Percentiles rank a stretch among this genome's conserved stretches.
Conservation (phyloP, 1,140 invertebrate genomes). For the Macrocentrus cingulum region DNA sequence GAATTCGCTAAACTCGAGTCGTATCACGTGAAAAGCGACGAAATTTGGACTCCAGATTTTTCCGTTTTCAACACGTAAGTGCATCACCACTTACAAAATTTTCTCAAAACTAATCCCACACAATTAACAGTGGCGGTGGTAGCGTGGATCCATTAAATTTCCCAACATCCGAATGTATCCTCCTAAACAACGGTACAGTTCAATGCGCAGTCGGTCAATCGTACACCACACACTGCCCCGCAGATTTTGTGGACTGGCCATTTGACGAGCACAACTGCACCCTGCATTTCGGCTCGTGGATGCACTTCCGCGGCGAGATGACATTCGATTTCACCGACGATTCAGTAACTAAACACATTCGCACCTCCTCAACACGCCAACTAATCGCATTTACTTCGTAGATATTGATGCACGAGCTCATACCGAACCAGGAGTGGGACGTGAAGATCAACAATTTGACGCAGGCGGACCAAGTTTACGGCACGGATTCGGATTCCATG, state of each 20-base stretch:
- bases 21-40: conserved; percentile 46
- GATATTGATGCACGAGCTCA: conserved; percentile 28
- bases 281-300: conserved; percentile 57
- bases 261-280: conserved; percentile 52
- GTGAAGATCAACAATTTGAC: conserved; percentile 27
- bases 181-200: conserved; percentile 36
- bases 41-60: conserved; percentile 59
- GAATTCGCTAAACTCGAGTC: conserved; percentile 49
- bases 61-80: conserved; percentile 58
- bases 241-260: conserved; percentile 50
- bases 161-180: conserved; percentile 38
- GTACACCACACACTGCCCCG: conserved; percentile 42
- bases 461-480: conserved; percentile 37
- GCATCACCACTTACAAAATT: background rate
- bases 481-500: conserved; percentile 55
- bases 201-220: conserved; percentile 39
- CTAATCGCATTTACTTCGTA: background rate
- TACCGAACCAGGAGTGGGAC: conserved; percentile 28
- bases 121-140: conserved; percentile 39
- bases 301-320: conserved; percentile 63
- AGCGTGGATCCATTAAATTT: conserved; percentile 32
- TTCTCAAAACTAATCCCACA: conserved; percentile 17
- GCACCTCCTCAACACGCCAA: background rate
- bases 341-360: conserved; percentile 30
- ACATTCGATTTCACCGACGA: conserved; percentile 50